Evolutionary conservation across 2,888 invertebrate genomes (phyloP).

Genomic region (Phortica magna): DNA sequence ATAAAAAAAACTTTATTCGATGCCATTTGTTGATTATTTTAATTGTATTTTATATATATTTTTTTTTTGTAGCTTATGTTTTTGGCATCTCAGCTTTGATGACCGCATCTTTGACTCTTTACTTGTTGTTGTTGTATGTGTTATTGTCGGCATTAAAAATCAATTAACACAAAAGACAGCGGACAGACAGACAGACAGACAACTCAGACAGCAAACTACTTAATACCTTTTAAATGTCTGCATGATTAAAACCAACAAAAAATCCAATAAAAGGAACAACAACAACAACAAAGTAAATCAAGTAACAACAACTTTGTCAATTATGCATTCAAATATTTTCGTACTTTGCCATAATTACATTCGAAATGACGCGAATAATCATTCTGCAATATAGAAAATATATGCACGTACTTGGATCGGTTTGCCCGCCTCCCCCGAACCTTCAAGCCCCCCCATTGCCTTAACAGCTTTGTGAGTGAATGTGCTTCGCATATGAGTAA

Average conservation of each 20-base stretch:
- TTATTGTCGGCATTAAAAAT: constrained; percentile 23
- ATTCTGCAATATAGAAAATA: background rate
- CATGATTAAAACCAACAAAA: background rate
- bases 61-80: background rate
- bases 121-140: constrained; percentile 12
- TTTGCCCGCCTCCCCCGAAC: background rate
- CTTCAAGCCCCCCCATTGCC: too few species aligned
- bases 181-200: background rate
- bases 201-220: constrained; percentile 4
- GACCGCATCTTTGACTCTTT: constrained; percentile 4
- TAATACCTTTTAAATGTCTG: constrained; percentile 9
- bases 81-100: background rate
- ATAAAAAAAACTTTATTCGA: constrained; percentile 10
- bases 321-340: constrained; percentile 25
- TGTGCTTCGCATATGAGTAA: background rate
- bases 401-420: background rate
- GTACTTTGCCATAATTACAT: constrained; percentile 1
- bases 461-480: background rate
- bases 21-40: constrained; percentile 12
- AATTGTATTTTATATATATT: background rate
- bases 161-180: constrained; percentile 4
- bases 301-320: background rate
- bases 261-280: background rate
- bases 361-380: constrained; percentile 3
- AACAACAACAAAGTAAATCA: background rate